These are phyloP conservation scores for Drosophila kanapiae DNA, from an alignment of 1,140 invertebrate species.

Conservation along the genomic window DNA sequence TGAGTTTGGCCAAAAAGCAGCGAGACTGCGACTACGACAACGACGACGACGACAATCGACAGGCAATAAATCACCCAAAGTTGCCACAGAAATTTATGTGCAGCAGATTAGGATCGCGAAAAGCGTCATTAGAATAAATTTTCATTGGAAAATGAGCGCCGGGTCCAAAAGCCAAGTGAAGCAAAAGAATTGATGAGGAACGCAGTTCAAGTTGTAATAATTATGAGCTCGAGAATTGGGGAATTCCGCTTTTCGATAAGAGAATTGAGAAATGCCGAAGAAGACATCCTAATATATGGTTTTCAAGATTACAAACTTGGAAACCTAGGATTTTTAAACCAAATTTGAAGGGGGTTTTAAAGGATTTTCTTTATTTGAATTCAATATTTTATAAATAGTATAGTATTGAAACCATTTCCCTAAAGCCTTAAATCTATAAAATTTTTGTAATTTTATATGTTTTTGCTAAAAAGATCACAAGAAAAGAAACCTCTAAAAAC, in stretches of 20 bases:
- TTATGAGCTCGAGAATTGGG: slow-evolving; percentile 17
- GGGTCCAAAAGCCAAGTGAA: slow-evolving; percentile 11
- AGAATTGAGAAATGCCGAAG: neutral
- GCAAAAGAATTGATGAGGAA: slow-evolving; percentile 32
- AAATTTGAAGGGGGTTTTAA: neutral
- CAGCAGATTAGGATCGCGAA: slow-evolving; percentile 78
- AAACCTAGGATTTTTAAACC: neutral
- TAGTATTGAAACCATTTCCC: no score
- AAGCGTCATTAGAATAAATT: slow-evolving; percentile 80
- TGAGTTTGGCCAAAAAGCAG: slow-evolving; percentile 36
- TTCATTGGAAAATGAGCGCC: slow-evolving; percentile 58
- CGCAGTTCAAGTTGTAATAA: slow-evolving; percentile 20
- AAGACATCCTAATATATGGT: neutral
- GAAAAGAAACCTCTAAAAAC: no score
- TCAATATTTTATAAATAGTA: neutral
- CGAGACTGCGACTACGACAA: slow-evolving; percentile 41
- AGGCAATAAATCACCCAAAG: slow-evolving; percentile 83
- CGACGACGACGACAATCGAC: slow-evolving; percentile 76
- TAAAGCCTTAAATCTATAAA: no score
- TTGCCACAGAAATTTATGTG: slow-evolving; percentile 82
- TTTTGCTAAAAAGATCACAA: no score
- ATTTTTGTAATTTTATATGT: no score
- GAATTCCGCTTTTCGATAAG: slow-evolving; percentile 5
- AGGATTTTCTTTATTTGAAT: neutral
- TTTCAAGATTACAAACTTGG: neutral